Conservation (phyloP, 2,888 invertebrate species). For the Neria commutata region DNA sequence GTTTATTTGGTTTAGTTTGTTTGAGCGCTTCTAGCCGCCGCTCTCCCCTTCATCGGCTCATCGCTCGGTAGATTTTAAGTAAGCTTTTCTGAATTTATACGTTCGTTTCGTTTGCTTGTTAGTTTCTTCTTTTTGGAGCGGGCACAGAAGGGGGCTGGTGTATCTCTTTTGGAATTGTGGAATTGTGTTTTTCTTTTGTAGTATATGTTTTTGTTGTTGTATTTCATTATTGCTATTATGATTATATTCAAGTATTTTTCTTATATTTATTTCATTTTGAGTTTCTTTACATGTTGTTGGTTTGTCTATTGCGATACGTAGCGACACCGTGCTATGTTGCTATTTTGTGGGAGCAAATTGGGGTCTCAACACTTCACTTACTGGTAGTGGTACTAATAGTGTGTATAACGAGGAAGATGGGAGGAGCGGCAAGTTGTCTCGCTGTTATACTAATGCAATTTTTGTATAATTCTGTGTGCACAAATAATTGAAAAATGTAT, state of each 20-base stretch:
- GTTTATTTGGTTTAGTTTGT: too few species aligned
- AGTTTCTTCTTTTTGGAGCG: too few species aligned
- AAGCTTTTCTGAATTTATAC: conserved; percentile 3
- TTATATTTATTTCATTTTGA: not conserved
- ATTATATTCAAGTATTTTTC: not conserved
- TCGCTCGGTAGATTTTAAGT: not conserved
- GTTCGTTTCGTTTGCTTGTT: conserved; percentile 5
- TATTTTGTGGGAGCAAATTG: not conserved
- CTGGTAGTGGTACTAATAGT: not conserved
- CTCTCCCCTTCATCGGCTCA: not conserved
- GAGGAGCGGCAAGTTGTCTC: not conserved
- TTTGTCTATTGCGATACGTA: not conserved
- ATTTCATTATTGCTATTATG: not conserved
- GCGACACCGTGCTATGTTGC: too few species aligned
- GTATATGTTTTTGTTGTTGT: too few species aligned
- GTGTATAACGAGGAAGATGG: too few species aligned
- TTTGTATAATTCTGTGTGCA: not conserved
- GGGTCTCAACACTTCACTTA: not conserved
- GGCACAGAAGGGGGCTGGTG: too few species aligned
- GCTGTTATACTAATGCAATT: not conserved
- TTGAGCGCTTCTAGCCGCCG: not conserved
- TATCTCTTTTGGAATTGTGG: not conserved
- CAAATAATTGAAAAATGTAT: conserved; percentile 5
- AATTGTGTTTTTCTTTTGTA: conserved; percentile 3
- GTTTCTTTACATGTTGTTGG: not conserved